phyloP scores from a whole-genome alignment of 2,888 invertebrate genomes.

The Branchinecta sandiegonensis region DNA sequence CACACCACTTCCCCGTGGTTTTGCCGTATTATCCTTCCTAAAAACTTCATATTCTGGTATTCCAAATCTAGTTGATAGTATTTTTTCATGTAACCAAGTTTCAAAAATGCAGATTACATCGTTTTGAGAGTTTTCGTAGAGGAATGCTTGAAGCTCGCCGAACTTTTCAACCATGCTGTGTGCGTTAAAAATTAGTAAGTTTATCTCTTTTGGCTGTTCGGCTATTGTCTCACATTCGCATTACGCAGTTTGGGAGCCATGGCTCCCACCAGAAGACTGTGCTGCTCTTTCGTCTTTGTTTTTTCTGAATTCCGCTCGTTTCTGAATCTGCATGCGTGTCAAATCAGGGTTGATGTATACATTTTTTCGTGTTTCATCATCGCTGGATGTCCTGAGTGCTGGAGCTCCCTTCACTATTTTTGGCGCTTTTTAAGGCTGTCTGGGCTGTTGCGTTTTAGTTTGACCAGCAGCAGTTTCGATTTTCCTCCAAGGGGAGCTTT shows the following conservation, averaged over 20 bases:
- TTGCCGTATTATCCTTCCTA: slow-evolving; percentile 14
- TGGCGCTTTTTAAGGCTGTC: no score
- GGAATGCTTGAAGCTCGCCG: slow-evolving; percentile 14
- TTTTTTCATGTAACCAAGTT: slow-evolving; percentile 12
- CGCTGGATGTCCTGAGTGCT: background rate
- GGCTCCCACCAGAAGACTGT: slow-evolving; percentile 9
- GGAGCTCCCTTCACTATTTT: no score
- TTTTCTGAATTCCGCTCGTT: slow-evolving; percentile 8
- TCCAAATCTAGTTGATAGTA: slow-evolving; percentile 14
- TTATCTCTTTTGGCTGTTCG: slow-evolving; percentile 8
- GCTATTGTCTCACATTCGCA: background rate
- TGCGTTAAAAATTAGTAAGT: slow-evolving; percentile 3
- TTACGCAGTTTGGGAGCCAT: background rate
- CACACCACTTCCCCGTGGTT: slow-evolving; percentile 14
- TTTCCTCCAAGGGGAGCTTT: no score
- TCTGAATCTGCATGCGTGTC: slow-evolving; percentile 1
- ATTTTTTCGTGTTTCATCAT: slow-evolving; percentile 9
- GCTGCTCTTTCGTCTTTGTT: slow-evolving; percentile 5
- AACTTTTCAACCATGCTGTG: slow-evolving; percentile 14
- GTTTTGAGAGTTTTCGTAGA: slow-evolving; percentile 8
- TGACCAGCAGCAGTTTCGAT: no score
- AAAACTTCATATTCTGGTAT: slow-evolving; percentile 14
- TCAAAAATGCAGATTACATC: background rate
- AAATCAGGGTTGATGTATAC: background rate
- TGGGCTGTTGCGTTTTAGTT: no score